These are phyloP conservation scores for Bombus difficillimus DNA, from an alignment of 1,140 invertebrate genomes.

Conservation along the genomic window DNA sequence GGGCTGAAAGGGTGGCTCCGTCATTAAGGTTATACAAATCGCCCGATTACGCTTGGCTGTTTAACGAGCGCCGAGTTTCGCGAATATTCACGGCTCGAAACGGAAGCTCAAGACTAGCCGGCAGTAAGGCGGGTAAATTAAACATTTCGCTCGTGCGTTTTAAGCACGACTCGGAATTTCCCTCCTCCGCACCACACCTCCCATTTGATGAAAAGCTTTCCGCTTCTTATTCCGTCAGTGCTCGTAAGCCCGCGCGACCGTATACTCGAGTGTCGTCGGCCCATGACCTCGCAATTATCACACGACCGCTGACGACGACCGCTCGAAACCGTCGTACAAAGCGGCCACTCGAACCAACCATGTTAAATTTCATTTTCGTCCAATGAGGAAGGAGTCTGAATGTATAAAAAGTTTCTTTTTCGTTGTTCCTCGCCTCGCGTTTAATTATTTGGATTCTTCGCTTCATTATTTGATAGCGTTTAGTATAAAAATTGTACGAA, in stretches of 20 bases:
- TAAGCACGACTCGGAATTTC: conserved; percentile 45
- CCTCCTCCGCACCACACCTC: background rate
- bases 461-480: background rate
- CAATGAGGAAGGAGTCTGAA: background rate
- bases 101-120: conserved; percentile 46
- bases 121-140: conserved; percentile 64
- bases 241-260: conserved; percentile 12
- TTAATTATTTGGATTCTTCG: background rate
- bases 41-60: conserved; percentile 61
- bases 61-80: conserved; percentile 66
- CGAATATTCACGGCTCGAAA: conserved; percentile 61
- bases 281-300: conserved; percentile 53
- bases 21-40: conserved; percentile 74
- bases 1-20: conserved; percentile 15
- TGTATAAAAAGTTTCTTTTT: background rate
- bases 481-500: background rate
- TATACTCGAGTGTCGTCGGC: conserved; percentile 12
- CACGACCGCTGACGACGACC: conserved; percentile 17
- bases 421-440: background rate
- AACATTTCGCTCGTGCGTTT: conserved; percentile 66
- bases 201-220: conserved; percentile 42
- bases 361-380: conserved; percentile 8
- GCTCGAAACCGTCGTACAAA: conserved; percentile 9
- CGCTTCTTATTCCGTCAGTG: conserved; percentile 36
- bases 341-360: background rate